Percentiles rank a stretch among this genome's conserved stretches.
Conservation (phyloP, 2,113 vertebrate genomes). For the Baryphthengus martii region DNA sequence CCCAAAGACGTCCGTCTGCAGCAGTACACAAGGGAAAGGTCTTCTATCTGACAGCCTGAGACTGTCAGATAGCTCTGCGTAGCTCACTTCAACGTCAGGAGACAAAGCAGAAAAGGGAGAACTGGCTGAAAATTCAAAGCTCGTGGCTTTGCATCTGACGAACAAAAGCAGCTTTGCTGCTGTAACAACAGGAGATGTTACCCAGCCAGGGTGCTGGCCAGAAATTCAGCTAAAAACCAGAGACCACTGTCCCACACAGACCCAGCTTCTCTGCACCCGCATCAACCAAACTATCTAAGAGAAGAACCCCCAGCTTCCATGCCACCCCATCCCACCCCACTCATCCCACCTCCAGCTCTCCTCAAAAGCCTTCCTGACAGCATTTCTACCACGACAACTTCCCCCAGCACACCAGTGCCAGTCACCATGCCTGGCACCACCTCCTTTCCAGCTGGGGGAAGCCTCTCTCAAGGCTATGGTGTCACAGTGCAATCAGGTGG, state of each 20-base stretch:
- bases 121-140: not conserved
- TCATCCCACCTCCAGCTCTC: not conserved
- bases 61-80: not conserved
- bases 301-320: not conserved
- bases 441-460: not conserved
- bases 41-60: not conserved
- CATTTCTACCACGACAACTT: not conserved
- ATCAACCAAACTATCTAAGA: not conserved
- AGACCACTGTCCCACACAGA: not conserved
- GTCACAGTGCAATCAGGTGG: not conserved
- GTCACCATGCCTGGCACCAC: not conserved
- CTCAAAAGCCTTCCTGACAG: not conserved
- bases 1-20: not conserved
- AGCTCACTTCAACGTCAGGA: not conserved
- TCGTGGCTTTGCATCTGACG: not conserved
- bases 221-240: not conserved
- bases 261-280: not conserved
- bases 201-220: not conserved
- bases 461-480: fast-evolving
- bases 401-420: not conserved
- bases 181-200: fast-evolving
- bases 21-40: not conserved
- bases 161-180: not conserved
- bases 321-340: too few species aligned
- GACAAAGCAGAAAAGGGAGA: not conserved